Conservation (phyloP, 2,113 vertebrate genomes). For the Laterallus jamaicensis region DNA sequence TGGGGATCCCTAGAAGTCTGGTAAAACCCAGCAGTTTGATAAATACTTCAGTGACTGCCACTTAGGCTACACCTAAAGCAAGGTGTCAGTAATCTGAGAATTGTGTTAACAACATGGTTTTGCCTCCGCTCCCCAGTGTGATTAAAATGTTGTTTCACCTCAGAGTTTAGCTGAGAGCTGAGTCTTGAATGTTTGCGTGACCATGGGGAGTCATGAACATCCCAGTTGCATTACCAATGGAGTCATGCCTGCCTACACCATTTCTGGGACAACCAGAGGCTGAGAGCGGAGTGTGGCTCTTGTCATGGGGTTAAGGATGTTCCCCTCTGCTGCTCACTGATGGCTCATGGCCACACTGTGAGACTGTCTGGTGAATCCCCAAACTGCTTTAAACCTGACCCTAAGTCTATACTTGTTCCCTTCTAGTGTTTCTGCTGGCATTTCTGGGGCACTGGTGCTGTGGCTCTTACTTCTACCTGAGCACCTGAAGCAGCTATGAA, state of each 20-base stretch:
- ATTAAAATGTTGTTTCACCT: background rate
- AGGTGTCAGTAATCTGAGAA: background rate
- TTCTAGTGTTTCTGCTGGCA: background rate
- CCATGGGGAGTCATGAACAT: background rate
- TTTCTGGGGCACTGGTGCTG: fast-evolving
- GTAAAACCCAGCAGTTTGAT: background rate
- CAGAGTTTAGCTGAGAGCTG: background rate
- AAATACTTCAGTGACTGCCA: background rate
- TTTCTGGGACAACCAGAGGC: background rate
- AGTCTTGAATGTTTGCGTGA: background rate
- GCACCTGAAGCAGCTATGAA: background rate
- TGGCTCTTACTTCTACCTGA: background rate
- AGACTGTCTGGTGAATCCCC: background rate
- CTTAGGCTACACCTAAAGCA: background rate
- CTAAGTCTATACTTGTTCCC: fast-evolving
- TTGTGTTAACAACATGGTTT: background rate
- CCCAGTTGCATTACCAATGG: background rate
- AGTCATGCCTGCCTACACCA: background rate
- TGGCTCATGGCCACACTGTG: background rate
- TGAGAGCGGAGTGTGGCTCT: background rate
- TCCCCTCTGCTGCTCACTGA: background rate
- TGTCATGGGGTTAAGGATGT: background rate
- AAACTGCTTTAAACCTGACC: background rate
- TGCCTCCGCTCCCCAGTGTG: background rate
- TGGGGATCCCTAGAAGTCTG: background rate